Base-by-base conservation (phyloP, 2,797 vertebrate species). In the Muscicapa comitata region DNA sequence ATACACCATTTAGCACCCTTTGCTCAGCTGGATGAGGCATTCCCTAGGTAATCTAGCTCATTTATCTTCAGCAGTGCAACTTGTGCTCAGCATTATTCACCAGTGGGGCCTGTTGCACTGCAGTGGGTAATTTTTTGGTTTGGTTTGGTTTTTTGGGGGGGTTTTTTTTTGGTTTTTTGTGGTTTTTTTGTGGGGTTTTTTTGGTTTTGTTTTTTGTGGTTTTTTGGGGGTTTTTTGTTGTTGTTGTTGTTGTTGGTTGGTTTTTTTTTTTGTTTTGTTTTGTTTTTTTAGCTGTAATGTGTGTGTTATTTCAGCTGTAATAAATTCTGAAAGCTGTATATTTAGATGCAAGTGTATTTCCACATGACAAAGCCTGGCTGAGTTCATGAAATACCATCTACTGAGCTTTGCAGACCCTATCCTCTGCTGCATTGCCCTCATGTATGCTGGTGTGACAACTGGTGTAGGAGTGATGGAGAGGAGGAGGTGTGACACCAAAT, bases 51-150 rank as follows among this genome's bases (percentile, higher is more conserved):
- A 93, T 83, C 54, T 54, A 54, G 48, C 57, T 92, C 61, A 77
- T 94, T 96, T 75, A 28, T 94, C 94, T 93, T 93, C 65, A 91
- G 45, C 65, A 65, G 18, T 50, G 18, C 42, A 77, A 13, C 61
- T 87, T 80, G 21, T 61, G 50, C 57, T 26, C 12, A 7, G 29
- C 37, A 31, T 93, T 73, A 70, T 73, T 82, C 86, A 91, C 68
- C 68, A 82, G 28, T 42, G 48, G 26, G 63, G n/a, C 59, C 40
- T 67, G 24, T 59, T 66, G 67, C 23, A 53, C 48, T 76, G 65
- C 19, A 85, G 57, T 35, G 38, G 29, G 17, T 25, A 17, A 25
- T 54, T 28, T 80, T 20, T 40, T 73, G 3, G 11, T 51, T 51
- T 29, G 48, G 10, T 29, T 29, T 16, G 47, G 23, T 7, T 14